A percentile compares a stretch with the other conserved stretches of the same genome.
Evolutionary conservation across 2,797 vertebrate species (phyloP).

Genomic region (Helarctos malayanus): DNA sequence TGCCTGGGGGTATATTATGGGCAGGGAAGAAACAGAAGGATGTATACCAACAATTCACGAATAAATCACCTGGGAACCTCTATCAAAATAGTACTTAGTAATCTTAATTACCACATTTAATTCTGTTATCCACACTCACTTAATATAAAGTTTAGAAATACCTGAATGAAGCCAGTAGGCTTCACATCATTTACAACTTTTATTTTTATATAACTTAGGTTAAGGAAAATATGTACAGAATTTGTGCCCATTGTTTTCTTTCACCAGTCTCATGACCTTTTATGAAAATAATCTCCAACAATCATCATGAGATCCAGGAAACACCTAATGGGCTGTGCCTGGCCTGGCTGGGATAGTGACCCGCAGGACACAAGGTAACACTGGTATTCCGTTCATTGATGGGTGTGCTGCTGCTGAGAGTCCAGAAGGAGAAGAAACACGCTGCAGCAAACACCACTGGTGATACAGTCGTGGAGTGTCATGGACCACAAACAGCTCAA

Average conservation of each 20-base stretch:
- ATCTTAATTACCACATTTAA: constrained; percentile 30
- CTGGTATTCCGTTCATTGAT: fast-evolving
- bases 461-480: neutral
- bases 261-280: neutral
- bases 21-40: neutral
- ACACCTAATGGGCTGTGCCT: neutral
- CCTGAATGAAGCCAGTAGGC: constrained; percentile 6
- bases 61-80: neutral
- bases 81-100: neutral
- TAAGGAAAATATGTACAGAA: neutral
- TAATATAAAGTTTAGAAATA: constrained; percentile 60
- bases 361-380: neutral
- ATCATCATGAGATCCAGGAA: neutral
- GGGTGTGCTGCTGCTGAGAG: neutral
- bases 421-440: neutral
- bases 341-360: neutral
- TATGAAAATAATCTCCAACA: neutral
- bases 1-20: neutral
- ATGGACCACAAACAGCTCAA: neutral
- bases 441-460: neutral
- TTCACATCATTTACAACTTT: constrained; percentile 27
- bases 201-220: constrained; percentile 13
- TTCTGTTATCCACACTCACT: neutral
- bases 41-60: neutral
- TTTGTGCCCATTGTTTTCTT: neutral